Percentiles rank a stretch among this genome's conserved stretches.
These are phyloP conservation scores for Mastomys coucha DNA, from an alignment of 2,113 vertebrate species.

Conservation along the genomic window DNA sequence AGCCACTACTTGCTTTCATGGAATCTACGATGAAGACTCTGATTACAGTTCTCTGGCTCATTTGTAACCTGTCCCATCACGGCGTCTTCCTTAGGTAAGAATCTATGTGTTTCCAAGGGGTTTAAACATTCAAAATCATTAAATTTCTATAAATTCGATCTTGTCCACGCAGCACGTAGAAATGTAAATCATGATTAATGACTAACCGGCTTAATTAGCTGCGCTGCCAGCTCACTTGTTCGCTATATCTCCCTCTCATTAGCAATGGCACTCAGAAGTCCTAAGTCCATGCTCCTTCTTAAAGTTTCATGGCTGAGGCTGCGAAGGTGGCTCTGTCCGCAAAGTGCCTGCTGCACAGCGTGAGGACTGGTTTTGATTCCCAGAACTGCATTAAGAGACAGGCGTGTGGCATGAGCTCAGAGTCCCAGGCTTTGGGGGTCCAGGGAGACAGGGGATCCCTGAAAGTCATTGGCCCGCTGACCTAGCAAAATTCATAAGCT, in stretches of 20 bases:
- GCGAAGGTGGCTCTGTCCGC: not conserved
- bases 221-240: not conserved
- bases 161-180: slow-evolving; percentile 35
- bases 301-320: not conserved
- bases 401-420: no score
- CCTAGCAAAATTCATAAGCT: not conserved
- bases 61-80: slow-evolving; percentile 30
- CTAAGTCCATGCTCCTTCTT: not conserved
- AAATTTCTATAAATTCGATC: slow-evolving; percentile 61
- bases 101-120: slow-evolving; percentile 1
- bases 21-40: slow-evolving; percentile 49
- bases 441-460: not conserved
- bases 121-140: slow-evolving; percentile 59
- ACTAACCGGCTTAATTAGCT: slow-evolving; percentile 54
- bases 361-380: not conserved
- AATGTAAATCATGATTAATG: slow-evolving; percentile 41
- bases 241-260: not conserved
- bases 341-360: not conserved
- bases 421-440: not conserved
- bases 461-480: not conserved
- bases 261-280: not conserved
- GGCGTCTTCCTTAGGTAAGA: not conserved
- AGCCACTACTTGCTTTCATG: slow-evolving; percentile 40
- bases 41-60: slow-evolving; percentile 42
- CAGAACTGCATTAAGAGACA: not conserved